A percentile compares a stretch with the other conserved stretches of the same genome.
Evolutionary conservation across 2,888 invertebrate genomes (phyloP).

Genomic region (Imbricaverruca yamaguchii): DNA sequence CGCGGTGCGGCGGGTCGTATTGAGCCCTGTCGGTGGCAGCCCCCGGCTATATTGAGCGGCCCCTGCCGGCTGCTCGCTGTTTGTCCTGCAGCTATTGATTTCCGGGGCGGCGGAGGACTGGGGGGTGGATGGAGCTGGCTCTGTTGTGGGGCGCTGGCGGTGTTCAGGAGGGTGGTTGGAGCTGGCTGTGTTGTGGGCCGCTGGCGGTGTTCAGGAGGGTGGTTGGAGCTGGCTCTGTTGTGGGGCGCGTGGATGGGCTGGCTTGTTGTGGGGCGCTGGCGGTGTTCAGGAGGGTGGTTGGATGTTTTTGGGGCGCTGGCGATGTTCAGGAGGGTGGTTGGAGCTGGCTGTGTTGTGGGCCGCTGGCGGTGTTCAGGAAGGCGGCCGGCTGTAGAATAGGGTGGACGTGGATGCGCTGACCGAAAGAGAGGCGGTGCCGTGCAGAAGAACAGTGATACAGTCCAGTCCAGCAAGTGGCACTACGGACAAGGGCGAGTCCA

Average conservation of each 20-base stretch:
- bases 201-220: not conserved
- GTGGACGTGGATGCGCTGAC: not conserved
- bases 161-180: not conserved
- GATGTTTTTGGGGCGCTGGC: not conserved
- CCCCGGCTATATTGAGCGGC: constrained; percentile 3
- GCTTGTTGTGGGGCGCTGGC: not conserved
- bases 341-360: not conserved
- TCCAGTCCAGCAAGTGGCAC: too few relatives aligned
- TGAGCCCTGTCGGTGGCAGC: not conserved
- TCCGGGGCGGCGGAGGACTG: not conserved
- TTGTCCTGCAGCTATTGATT: not conserved
- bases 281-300: not conserved
- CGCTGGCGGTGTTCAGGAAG: not conserved
- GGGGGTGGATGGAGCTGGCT: not conserved
- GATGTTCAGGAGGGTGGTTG: not conserved
- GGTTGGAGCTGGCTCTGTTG: not conserved
- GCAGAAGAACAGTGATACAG: too few relatives aligned
- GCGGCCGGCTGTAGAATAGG: too few relatives aligned
- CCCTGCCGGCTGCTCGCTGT: not conserved
- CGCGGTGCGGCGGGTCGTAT: not conserved
- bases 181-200: not conserved
- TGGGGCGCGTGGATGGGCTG: not conserved
- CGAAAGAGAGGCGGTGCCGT: not conserved
- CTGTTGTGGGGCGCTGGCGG: not conserved
- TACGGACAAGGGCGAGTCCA: too few relatives aligned